phyloP scores from a whole-genome alignment of 1,140 invertebrate genomes.

The Mactra quadrangularis region DNA sequence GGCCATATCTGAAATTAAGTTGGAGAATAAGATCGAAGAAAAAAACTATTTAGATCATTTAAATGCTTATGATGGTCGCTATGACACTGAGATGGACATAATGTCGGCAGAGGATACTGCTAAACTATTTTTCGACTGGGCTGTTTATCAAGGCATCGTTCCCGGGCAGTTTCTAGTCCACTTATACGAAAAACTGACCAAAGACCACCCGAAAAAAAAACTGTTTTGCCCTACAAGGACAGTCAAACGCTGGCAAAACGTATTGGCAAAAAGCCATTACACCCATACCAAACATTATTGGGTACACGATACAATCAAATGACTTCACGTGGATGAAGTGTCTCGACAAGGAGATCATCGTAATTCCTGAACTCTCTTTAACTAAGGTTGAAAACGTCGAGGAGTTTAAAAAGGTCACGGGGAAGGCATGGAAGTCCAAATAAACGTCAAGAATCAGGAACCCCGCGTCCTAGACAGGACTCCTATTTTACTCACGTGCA shows the following conservation, averaged over 20 bases:
- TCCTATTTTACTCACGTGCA: not conserved
- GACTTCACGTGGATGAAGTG: not conserved
- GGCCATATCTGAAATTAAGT: no score
- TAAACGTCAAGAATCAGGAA: not conserved
- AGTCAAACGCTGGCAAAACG: slow-evolving; percentile 10
- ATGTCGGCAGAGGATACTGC: no score
- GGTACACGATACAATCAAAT: not conserved
- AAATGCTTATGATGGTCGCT: no score
- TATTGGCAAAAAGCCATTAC: slow-evolving; percentile 2
- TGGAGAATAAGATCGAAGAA: no score
- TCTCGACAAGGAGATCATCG: not conserved
- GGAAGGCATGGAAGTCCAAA: not conserved
- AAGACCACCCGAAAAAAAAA: not conserved
- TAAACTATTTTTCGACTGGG: no score
- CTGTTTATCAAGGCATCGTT: no score
- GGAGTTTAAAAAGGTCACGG: not conserved
- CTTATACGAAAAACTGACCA: not conserved
- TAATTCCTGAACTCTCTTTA: not conserved
- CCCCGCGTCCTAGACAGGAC: not conserved
- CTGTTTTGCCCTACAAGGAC: slow-evolving; percentile 6
- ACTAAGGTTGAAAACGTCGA: not conserved
- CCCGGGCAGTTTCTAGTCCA: not conserved
- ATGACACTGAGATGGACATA: no score
- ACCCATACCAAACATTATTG: not conserved
- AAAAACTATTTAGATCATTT: no score